Base-by-base conservation (phyloP, 2,113 vertebrate genomes). In the Paradoxurus hermaphroditus region DNA sequence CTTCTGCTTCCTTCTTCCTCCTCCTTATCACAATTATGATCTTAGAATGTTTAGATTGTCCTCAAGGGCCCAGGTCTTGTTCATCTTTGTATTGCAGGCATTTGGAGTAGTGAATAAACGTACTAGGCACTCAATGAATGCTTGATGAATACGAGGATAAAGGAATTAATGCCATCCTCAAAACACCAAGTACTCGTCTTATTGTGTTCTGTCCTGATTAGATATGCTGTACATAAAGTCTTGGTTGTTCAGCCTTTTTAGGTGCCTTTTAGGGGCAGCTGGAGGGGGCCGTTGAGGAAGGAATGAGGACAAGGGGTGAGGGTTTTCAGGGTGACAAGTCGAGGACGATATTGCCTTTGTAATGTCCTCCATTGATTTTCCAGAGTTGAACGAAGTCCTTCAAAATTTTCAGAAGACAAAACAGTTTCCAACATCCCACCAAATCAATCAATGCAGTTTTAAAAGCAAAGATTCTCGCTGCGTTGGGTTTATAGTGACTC, bases 401-500 rank as follows among this genome's bases (percentile, higher is more conserved):
- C 21, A 29, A 13, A 36, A 59, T 56, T 56, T 86, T 49, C 46
- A 65, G 39, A 51, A 82, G 49, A 77, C 25, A 63, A 44, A 83
- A 67, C 81, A 75, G 51, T 95, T 94, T 75, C 65, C 31, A 81
- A 29, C 53, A 23, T 84, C 46, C 51, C 73, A 83, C 86, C 46
- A 34, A 82, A 86, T 93, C 93, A 39, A 83, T 91, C 95, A 89
- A 5, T 46, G 62, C 44, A 10, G 29, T 67, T 75, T 86, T 44
- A 68, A 73, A 96, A 96, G 86, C 79, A 85, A 93, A 92, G 56
- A 67, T 72, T 46, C 53, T 92, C 56, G 16, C 51, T 68, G 41
- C 51, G 39, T 95, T 97, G 91, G 84, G 36, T 68, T 96, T 86
- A 81, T 7, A 63, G 73, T 93, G 94, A 96, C 89, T 96, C 53